Evolutionary conservation across 2,888 invertebrate genomes (phyloP), one percentile per base, ranked within the genome.

Genomic region (Lycocerus yunnanus): DNA sequence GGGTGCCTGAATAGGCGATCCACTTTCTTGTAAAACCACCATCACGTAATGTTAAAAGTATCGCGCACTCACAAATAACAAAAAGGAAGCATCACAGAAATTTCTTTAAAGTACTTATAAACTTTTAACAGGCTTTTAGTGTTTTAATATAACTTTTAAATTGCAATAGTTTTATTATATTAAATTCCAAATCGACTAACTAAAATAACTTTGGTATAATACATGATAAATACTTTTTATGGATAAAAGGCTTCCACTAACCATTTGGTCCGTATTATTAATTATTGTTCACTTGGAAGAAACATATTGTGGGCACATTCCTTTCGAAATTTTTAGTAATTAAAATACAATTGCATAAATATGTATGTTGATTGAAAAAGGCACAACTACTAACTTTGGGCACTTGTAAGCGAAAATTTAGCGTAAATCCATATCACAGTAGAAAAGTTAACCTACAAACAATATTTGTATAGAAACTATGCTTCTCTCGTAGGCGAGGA

Each of bases 11-110:
- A 87, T 83, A 21, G 88, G 87, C 80, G 91, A 88, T 77, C 91
- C 90, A 88, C 92, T 90, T 84, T 92, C 91, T 86, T 93, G 93
- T 87, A 95, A 91, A 84, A 95, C 91, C 85, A 93, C 93, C 91
- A 93, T 93, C 85, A 83, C 85, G 66, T 15, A 66, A 24, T 71
- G 43, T 58, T 43, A 73, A 69, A 63, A 58, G 27, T 59, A 58
- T 21, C 68, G 73, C 68, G 66, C 76, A 71, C 72, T 70, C 75
- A 71, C 74, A 43, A 71, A 69, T 13, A 76, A 71, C 27, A 65
- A 73, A 43, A 68, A 67, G 18, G 27, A 20, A 68, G 65, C 70
- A 72, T 72, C 75, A 75, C 75, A 75, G 72, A 75, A 75, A 70
- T 67, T 69, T 67, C 72, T 72, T 61, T 21, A 24, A 21, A 58